These are phyloP conservation scores for Diuraphis noxia DNA, from an alignment of 1,140 invertebrate genomes.

Conservation along the genomic window DNA sequence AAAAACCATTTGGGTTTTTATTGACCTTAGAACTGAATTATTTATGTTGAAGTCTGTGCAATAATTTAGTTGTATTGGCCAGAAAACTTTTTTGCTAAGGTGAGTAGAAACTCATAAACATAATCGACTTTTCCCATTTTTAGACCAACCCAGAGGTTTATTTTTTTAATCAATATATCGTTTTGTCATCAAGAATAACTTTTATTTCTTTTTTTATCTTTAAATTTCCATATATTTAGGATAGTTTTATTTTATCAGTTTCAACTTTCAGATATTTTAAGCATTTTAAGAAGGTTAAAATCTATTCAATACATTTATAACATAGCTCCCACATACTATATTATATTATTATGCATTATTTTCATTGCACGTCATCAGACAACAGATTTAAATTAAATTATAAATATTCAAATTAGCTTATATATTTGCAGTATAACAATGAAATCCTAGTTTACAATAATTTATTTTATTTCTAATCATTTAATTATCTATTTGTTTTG, in stretches of 20 bases:
- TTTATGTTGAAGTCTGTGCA: constrained; percentile 6
- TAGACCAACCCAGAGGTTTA: background rate
- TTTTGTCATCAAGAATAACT: background rate
- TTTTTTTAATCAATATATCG: background rate
- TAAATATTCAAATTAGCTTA: background rate
- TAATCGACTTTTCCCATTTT: background rate
- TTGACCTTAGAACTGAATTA: background rate
- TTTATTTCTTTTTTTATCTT: background rate
- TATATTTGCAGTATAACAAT: background rate
- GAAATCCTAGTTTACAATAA: too few relatives aligned
- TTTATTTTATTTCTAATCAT: too few relatives aligned
- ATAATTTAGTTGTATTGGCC: background rate
- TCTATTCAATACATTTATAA: background rate
- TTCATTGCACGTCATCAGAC: background rate
- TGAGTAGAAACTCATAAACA: constrained; percentile 4
- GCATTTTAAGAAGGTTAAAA: background rate
- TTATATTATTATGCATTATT: background rate
- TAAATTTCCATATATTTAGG: background rate
- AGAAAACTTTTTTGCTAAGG: background rate
- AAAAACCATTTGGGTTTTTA: background rate
- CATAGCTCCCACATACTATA: background rate
- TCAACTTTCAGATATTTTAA: background rate
- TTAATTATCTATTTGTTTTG: too few relatives aligned
- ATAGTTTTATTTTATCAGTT: background rate
- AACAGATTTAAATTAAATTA: background rate